Percentiles rank a stretch among this genome's conserved stretches.
These are phyloP conservation scores for Sebastes itinus DNA, from an alignment of 2,797 vertebrate species.

Conservation along the genomic window DNA sequence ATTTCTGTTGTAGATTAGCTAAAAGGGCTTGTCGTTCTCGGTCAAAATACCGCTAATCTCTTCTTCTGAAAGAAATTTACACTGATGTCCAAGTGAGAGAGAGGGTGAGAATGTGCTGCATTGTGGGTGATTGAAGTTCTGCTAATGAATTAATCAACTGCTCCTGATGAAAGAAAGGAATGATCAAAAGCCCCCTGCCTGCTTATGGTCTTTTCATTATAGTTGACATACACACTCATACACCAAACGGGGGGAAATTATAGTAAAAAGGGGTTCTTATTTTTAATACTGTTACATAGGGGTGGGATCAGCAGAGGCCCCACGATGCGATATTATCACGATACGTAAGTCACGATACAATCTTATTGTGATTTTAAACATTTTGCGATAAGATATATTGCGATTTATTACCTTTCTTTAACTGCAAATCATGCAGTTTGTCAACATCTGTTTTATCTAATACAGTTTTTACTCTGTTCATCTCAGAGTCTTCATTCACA, in stretches of 20 bases:
- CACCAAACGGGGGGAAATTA: not conserved
- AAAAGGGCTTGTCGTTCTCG: not conserved
- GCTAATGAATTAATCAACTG: conserved; percentile 29
- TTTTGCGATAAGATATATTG: no score
- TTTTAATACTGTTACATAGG: not conserved
- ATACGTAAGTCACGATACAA: no score
- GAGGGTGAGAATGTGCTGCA: not conserved
- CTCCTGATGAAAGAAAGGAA: conserved; percentile 6
- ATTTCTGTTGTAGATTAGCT: conserved; percentile 31
- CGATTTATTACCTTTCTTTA: fast-evolving
- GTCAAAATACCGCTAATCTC: conserved; percentile 39
- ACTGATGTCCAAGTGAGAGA: not conserved
- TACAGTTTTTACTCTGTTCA: no score
- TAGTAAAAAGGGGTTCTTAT: not conserved
- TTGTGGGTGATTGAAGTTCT: not conserved
- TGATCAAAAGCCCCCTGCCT: conserved; percentile 3
- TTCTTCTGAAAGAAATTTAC: not conserved
- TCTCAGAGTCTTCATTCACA: no score
- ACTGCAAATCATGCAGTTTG: no score
- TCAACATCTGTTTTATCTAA: no score
- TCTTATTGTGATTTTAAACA: no score
- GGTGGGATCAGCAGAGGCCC: no score
- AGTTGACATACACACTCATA: not conserved
- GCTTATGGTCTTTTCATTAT: not conserved
- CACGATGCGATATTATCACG: no score